Evolutionary conservation across 2,113 vertebrate genomes (phyloP), one percentile per base, ranked within the genome.

Genomic region (Mastomys natalensis): DNA sequence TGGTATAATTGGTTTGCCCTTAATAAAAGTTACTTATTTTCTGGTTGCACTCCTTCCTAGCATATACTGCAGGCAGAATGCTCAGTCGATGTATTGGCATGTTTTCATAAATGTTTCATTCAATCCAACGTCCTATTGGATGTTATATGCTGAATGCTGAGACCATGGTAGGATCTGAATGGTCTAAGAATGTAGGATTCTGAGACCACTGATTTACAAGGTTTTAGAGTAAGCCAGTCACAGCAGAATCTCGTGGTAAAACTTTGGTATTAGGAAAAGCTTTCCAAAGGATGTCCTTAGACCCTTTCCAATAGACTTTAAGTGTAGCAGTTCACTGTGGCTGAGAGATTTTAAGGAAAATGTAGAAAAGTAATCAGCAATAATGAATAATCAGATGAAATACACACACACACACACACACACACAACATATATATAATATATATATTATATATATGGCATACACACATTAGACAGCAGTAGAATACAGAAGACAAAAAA

Each of bases 91-190:
- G 17, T 90, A 51, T 81, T 93, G 45, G n/a, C 45, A 77, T 87
- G 76, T 85, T 89, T 94, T 91, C 87, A 95, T 84, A 91, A 97
- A 88, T 22, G 76, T 81, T 95, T 37, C 8, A 73, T 72, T 95
- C 15, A 84, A 22, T 90, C 62, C 10, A 88, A 22, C 51, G 88
- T 95, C 7, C 9, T 80, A 31, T 37, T 37, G 31, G 66, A 34
- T 68, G 66, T 68, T 37, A 31, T 31, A 37, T 37, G 66, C 29
- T 34, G 66, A 37, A 37, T 68, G 66, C 31, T 34, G 66, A 68
- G 31, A 68, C 66, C 66, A 68, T 31, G 34, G 66, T 34, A 34
- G 66, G 66, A 34, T 68, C 66, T 16, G 31, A 68, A 13, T 68
- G 29, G 66, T 15, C 4, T 21, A 55, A 55, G 78, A n/a, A 64